These are phyloP conservation scores for Drosophila baimaii DNA, from an alignment of 1,140 invertebrate genomes.

Conservation along the genomic window DNA sequence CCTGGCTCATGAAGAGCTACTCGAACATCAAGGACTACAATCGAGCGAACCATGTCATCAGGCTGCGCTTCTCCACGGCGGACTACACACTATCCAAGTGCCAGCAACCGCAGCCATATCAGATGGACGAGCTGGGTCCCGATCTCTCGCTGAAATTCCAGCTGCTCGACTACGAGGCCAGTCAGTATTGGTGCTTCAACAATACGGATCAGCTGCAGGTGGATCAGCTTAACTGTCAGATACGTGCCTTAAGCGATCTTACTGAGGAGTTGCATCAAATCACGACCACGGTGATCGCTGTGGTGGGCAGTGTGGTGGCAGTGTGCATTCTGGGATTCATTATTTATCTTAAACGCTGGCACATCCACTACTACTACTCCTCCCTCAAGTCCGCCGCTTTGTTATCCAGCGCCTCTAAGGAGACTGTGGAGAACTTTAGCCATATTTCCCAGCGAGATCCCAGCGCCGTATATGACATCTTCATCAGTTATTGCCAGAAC, in stretches of 20 bases:
- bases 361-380: constrained; percentile 86
- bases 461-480: constrained; percentile 86
- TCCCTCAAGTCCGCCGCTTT: constrained; percentile 85
- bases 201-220: constrained; percentile 67
- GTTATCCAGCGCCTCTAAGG: constrained; percentile 72
- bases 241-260: constrained; percentile 22
- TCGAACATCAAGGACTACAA: constrained; percentile 56
- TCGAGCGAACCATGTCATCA: constrained; percentile 50
- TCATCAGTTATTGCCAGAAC: constrained; percentile 87
- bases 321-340: constrained; percentile 72
- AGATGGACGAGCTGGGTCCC: constrained; percentile 27
- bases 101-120: constrained; percentile 16
- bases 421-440: constrained; percentile 55
- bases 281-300: constrained; percentile 42
- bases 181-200: constrained; percentile 79
- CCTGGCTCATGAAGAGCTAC: constrained; percentile 51
- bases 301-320: constrained; percentile 70
- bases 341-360: constrained; percentile 85
- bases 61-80: constrained; percentile 37
- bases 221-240: constrained; percentile 62
- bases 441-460: constrained; percentile 52
- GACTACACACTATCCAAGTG: constrained; percentile 26
- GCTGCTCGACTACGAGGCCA: constrained; percentile 77
- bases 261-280: constrained; percentile 46
- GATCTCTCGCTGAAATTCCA: constrained; percentile 67